Base-by-base conservation (phyloP, 2,888 invertebrate species). In the Mythimna lalbum region DNA sequence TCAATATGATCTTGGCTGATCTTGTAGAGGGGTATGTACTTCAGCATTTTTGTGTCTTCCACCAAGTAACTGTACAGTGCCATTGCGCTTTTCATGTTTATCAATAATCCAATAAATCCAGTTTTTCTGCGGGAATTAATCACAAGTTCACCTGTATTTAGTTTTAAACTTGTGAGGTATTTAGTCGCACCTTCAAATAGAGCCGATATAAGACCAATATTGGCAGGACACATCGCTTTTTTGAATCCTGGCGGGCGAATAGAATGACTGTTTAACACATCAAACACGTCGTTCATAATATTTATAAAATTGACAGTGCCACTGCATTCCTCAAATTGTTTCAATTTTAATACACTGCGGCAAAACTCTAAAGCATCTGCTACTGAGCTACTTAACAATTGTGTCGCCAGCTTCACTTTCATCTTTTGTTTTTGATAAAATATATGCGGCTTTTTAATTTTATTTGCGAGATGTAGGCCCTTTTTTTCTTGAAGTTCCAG, bases 71-170 rank as follows among this genome's bases (percentile, higher is more conserved):
- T 31, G 3, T 31, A 31, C 4, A 31, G 31, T 3, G 31, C 31
- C 31, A 31, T 17, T 31, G 61, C 47, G 27, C n/a, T 61, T 47
- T 47, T 61, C 14, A 27, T 61, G 0, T 47, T 27, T 14, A 61
- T 27, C 12, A 27, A 43, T 21, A 36, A 14, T 10, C 27, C 49
- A 63, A 43, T 27, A 5, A 59, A 59, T 9, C 59, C 36, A 10
- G 47, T 61, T 61, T 61, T 61, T 27, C 27, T 61, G 7, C 47
- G 60, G 27, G 31, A 61, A 47, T 61, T n/a, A 4, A 61, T 61
- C 1, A n/a, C 0, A 31, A 61, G 27, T 27, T 61, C 61, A 27
- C 17, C 31, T n/a, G 47, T 2, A 19, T 4, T 0, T 61, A 61
- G 7, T n/a, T 61, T 61, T 49, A n/a, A 27, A n/a, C 27, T 17